Evolutionary conservation across 2,888 invertebrate genomes (phyloP).

Genomic region (Leptinotarsa juncta): DNA sequence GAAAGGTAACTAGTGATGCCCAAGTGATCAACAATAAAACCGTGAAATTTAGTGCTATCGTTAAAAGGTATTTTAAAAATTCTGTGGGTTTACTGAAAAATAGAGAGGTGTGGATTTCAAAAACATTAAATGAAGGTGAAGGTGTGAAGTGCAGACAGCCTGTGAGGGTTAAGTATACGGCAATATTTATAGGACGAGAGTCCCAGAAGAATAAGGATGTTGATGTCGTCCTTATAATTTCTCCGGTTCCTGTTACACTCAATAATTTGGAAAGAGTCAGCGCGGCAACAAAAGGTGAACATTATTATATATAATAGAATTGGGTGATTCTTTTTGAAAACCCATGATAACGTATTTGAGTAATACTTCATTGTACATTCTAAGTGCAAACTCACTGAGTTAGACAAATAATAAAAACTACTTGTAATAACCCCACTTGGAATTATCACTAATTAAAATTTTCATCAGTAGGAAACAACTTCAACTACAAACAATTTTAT

Average conservation of each 20-base stretch:
- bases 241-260: constrained; percentile 65
- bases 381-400: too few relatives aligned
- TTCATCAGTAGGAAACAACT: too few relatives aligned
- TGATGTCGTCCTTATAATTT: constrained; percentile 60
- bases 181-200: constrained; percentile 62
- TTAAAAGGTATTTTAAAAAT: constrained; percentile 63
- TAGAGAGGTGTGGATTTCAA: constrained; percentile 59
- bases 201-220: constrained; percentile 52
- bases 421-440: too few relatives aligned
- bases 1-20: constrained; percentile 61
- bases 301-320: neutral
- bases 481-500: too few relatives aligned
- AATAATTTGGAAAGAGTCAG: constrained; percentile 65
- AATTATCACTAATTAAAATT: too few relatives aligned
- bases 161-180: constrained; percentile 62
- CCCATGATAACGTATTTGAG: too few relatives aligned
- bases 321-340: neutral
- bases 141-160: constrained; percentile 62
- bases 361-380: too few relatives aligned
- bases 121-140: constrained; percentile 61
- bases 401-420: too few relatives aligned
- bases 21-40: constrained; percentile 55
- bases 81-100: constrained; percentile 53
- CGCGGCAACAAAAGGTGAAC: constrained; percentile 64
- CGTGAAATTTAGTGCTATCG: constrained; percentile 59